Conservation (phyloP, 2,888 invertebrate species). For the Nycteola revayana region DNA sequence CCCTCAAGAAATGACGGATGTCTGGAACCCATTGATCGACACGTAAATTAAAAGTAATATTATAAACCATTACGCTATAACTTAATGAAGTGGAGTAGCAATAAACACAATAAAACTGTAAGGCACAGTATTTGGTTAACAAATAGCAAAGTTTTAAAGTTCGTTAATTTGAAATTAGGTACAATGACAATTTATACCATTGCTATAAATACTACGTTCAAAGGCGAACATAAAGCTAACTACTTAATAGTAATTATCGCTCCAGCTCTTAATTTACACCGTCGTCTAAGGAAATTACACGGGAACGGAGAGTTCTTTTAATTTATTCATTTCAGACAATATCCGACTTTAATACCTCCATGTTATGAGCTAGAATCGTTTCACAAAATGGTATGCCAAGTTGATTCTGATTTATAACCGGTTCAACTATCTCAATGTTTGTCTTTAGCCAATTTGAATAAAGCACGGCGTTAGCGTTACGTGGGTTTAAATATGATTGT, state of each 20-base stretch:
- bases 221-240: too few species aligned
- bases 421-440: constrained; percentile 56
- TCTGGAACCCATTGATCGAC: too few species aligned
- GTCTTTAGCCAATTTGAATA: constrained; percentile 58
- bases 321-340: constrained; percentile 43
- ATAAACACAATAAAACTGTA: too few species aligned
- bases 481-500: constrained; percentile 37
- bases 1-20: too few species aligned
- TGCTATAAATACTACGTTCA: too few species aligned
- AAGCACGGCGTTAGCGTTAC: constrained; percentile 36
- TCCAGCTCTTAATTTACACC: constrained; percentile 29
- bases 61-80: not conserved
- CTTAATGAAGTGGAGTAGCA: too few species aligned
- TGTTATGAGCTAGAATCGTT: constrained; percentile 31
- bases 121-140: too few species aligned
- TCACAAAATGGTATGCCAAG: constrained; percentile 13
- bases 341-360: constrained; percentile 38
- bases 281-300: constrained; percentile 49
- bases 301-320: constrained; percentile 49
- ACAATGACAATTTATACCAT: too few species aligned
- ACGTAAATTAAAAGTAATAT: too few species aligned
- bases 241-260: constrained; percentile 14
- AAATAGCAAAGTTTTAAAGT: too few species aligned
- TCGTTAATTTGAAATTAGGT: not conserved
- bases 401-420: constrained; percentile 57